These are phyloP conservation scores for Scomber japonicus DNA, from an alignment of 2,113 vertebrate genomes.

Conservation along the genomic window DNA sequence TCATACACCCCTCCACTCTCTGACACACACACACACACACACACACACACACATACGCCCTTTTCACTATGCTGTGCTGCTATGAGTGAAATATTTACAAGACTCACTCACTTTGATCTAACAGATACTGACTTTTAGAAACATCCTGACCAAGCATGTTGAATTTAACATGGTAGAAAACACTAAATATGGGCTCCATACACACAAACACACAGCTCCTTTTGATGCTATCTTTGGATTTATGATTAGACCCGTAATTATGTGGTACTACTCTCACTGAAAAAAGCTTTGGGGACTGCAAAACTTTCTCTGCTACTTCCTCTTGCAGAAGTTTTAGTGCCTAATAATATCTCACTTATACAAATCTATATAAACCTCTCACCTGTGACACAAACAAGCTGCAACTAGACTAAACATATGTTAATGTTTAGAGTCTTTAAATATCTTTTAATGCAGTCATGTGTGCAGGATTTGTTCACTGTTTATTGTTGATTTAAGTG, in stretches of 20 bases:
- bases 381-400: not conserved
- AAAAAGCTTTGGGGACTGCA: constrained; percentile 23
- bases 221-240: constrained; percentile 59
- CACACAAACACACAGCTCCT: constrained; percentile 4
- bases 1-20: not conserved
- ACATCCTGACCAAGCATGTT: not conserved
- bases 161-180: constrained; percentile 12
- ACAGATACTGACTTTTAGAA: too few species aligned
- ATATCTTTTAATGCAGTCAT: not conserved
- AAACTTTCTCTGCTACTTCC: constrained; percentile 29
- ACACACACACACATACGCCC: not conserved
- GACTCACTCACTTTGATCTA: not conserved
- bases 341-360: not conserved
- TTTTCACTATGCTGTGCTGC: not conserved
- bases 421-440: not conserved
- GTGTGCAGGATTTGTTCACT: not conserved
- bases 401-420: not conserved
- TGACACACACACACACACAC: not conserved
- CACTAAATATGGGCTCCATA: constrained; percentile 34
- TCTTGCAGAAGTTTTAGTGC: constrained; percentile 6
- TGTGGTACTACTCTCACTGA: constrained; percentile 29
- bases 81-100: not conserved
- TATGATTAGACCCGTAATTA: constrained; percentile 69
- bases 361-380: not conserved
- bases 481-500: not conserved